phyloP scores from a whole-genome alignment of 2,888 invertebrate genomes.

The Dyspetes luteomarginatus region DNA sequence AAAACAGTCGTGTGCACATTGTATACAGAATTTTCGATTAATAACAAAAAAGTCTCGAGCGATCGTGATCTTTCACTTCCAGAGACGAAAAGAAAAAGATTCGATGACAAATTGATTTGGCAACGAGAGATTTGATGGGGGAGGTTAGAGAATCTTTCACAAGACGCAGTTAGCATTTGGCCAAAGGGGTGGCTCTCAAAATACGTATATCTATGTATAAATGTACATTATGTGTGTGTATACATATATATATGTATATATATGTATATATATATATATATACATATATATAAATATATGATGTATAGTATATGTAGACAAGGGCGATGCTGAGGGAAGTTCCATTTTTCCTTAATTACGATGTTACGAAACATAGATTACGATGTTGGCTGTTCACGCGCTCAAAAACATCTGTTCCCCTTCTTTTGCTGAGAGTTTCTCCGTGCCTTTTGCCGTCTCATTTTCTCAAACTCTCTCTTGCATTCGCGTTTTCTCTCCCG shows the following conservation, averaged over 20 bases:
- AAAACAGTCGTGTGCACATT: neutral
- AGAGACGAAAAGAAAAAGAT: conserved; percentile 30
- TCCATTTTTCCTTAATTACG: conserved; percentile 82
- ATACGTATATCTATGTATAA: conserved; percentile 11
- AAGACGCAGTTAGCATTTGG: conserved; percentile 42
- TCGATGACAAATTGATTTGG: conserved; percentile 63
- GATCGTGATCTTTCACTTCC: conserved; percentile 57
- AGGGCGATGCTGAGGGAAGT: conserved; percentile 54
- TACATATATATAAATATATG: conserved; percentile 6
- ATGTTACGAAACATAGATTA: conserved; percentile 83
- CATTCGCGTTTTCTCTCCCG: conserved; percentile 30
- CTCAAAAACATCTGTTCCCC: conserved; percentile 83
- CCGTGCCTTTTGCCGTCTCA: conserved; percentile 58
- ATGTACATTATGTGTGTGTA: neutral
- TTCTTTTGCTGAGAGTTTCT: conserved; percentile 76
- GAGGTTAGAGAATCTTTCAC: conserved; percentile 48
- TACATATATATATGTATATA: neutral
- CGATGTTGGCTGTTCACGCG: conserved; percentile 79
- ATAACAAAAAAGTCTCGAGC: conserved; percentile 47
- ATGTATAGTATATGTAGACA: conserved; percentile 6
- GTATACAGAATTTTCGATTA: conserved; percentile 43
- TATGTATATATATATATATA: conserved; percentile 8
- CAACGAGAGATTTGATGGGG: conserved; percentile 1
- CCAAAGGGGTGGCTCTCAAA: conserved; percentile 43
- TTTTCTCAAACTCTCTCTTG: conserved; percentile 38